Conservation (phyloP, 1,140 invertebrate species). For the Dinoponera quadriceps region DNA sequence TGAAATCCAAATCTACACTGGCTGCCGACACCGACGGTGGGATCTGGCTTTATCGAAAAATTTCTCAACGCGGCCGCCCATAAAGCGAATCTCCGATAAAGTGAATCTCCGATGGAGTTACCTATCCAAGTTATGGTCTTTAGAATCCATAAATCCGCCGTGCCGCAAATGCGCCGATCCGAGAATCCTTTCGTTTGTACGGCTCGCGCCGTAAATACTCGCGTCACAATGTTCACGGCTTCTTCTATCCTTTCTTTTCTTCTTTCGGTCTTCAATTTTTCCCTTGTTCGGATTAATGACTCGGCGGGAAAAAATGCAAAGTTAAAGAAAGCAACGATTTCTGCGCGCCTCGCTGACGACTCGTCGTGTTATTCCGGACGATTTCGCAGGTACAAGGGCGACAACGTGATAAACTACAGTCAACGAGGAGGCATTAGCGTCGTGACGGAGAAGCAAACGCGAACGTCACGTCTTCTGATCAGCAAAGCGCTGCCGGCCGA, state of each 20-base stretch:
- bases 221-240: background rate
- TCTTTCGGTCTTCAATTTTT: no score
- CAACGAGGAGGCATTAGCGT: conserved; percentile 94
- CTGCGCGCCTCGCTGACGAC: background rate
- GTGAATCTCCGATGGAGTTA: conserved; percentile 24
- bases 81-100: conserved; percentile 45
- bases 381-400: conserved; percentile 89
- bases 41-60: conserved; percentile 50
- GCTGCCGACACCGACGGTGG: background rate
- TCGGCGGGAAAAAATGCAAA: no score
- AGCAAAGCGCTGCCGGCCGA: conserved; percentile 91
- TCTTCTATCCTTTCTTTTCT: background rate
- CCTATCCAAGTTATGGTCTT: conserved; percentile 2
- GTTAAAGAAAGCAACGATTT: no score
- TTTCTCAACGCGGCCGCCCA: conserved; percentile 20
- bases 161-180: background rate
- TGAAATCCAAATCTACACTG: conserved; percentile 48
- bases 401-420: conserved; percentile 95
- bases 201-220: background rate
- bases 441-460: conserved; percentile 93
- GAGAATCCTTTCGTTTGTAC: background rate
- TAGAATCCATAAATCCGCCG: background rate
- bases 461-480: conserved; percentile 93
- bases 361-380: background rate
- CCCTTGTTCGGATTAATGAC: no score